phyloP scores from a whole-genome alignment of 2,888 invertebrate genomes.

The Zygaena filipendulae region DNA sequence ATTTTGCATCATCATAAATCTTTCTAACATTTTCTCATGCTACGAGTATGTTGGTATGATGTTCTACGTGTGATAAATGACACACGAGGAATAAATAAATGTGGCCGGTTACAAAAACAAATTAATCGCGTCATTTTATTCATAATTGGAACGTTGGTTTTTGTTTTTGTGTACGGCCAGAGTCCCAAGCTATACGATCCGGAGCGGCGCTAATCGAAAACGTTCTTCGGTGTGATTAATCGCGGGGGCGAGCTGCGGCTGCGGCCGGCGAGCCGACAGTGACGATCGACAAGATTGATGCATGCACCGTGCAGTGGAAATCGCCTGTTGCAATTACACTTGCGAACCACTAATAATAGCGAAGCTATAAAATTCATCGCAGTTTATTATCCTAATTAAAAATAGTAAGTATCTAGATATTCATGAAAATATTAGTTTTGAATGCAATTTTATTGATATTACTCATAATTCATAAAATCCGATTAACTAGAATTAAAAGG shows the following conservation, averaged over 20 bases:
- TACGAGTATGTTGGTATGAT: too few species aligned
- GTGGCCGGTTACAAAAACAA: constrained; percentile 14
- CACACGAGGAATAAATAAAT: too few species aligned
- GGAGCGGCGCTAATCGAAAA: constrained; percentile 63
- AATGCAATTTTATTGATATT: too few species aligned
- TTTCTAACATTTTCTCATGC: too few species aligned
- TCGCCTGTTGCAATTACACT: not conserved
- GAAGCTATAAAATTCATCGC: not conserved
- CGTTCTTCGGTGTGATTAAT: constrained; percentile 53
- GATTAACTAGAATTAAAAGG: too few species aligned
- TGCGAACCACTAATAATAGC: too few species aligned
- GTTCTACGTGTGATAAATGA: too few species aligned
- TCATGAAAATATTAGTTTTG: too few species aligned
- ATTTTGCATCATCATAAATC: too few species aligned
- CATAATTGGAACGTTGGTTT: constrained; percentile 45
- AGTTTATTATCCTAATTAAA: not conserved
- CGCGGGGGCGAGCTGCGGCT: constrained; percentile 51
- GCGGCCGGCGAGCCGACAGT: constrained; percentile 42
- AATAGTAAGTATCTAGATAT: too few species aligned
- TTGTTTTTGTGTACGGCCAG: constrained; percentile 25
- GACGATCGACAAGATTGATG: constrained; percentile 58
- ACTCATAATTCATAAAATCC: too few species aligned
- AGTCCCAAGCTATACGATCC: too few species aligned
- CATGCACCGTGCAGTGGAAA: constrained; percentile 12
- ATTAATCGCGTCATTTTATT: constrained; percentile 21